Evolutionary conservation across 2,797 vertebrate species (phyloP), one percentile per base, ranked within the genome.

Genomic region (Carduelis carduelis): DNA sequence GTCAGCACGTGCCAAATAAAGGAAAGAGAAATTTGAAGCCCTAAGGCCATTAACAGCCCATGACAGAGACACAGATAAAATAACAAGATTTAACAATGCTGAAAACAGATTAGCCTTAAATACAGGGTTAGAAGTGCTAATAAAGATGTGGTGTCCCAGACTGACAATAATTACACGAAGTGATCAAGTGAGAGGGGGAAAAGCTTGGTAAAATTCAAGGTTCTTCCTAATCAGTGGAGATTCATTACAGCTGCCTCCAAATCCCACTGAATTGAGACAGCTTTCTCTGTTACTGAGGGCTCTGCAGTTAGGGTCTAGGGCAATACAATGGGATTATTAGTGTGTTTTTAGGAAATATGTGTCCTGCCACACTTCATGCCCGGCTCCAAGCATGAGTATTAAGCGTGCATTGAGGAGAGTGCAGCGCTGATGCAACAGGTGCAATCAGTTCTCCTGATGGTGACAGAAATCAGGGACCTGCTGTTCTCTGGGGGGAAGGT

Each of bases 391-490:
- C 46, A 22, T 6, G 17, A 17, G 20, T 10, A 22, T 9, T 30
- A 19, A 69, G 32, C 8, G 1, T 15, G 9, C 23, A 1, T 0
- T 16, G n/a, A 41, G 39, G 11, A 21, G 39, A 44, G n/a, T 0
- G 2, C 10, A 61, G 20, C 34, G 14, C 17, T 11, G 17, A 14
- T 44, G 32, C 41, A 71, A 24, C 28, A 55, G 55, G 16, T 83
- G 26, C 39, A 21, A 3, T 16, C 28, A 7, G 30, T 43, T 68
- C 53, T 49, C 6, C n/a, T 2, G 2, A 22, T 47, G 3, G 1
- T 37, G 30, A 4, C 1, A 39, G 4, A 3, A 32, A 8, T 6
- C 4, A 7, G 24, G 41, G 57, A 22, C 23, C 39, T 30, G 20
- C 12, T 41, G 41, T 1, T 70, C 22, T 27, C 22, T 6, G 1